phyloP scores from a whole-genome alignment of 2,888 invertebrate genomes.

The Rhodophaea formosa region DNA sequence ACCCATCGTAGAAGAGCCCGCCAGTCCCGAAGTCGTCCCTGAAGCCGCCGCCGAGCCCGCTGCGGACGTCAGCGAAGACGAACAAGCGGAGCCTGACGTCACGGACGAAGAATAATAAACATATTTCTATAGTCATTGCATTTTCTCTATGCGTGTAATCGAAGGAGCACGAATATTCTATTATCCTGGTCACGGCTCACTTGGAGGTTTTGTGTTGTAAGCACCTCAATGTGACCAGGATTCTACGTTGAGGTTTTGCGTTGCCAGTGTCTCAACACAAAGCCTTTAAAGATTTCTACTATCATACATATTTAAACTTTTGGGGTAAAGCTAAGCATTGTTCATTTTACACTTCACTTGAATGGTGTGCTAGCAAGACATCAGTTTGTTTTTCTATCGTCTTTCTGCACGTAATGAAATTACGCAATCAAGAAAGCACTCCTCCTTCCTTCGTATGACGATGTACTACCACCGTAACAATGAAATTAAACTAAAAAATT shows the following conservation, averaged over 20 bases:
- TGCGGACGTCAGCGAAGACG: constrained; percentile 70
- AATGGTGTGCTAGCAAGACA: constrained; percentile 58
- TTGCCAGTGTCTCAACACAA: background rate
- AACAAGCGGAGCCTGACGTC: constrained; percentile 74
- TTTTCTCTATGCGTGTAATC: constrained; percentile 5
- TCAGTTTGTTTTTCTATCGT: constrained; percentile 32
- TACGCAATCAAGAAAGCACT: constrained; percentile 56
- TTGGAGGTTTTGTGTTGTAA: background rate
- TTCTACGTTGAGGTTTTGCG: background rate
- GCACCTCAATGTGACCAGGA: background rate
- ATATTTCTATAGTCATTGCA: constrained; percentile 10
- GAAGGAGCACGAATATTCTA: background rate
- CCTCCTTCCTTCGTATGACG: constrained; percentile 31
- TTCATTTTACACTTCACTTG: constrained; percentile 56
- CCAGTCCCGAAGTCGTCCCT: constrained; percentile 60
- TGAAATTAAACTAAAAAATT: constrained; percentile 48
- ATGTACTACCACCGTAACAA: constrained; percentile 53
- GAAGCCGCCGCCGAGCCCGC: constrained; percentile 49
- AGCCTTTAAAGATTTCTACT: background rate
- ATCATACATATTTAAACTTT: constrained; percentile 45
- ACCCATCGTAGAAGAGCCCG: constrained; percentile 75
- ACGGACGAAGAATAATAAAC: constrained; percentile 75
- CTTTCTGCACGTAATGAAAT: constrained; percentile 68
- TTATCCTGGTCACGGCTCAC: no score
- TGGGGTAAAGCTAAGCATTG: constrained; percentile 48